A percentile compares a stretch with the other conserved stretches of the same genome.
phyloP scores from a whole-genome alignment of 2,113 vertebrate genomes.

The Jacana jacana region DNA sequence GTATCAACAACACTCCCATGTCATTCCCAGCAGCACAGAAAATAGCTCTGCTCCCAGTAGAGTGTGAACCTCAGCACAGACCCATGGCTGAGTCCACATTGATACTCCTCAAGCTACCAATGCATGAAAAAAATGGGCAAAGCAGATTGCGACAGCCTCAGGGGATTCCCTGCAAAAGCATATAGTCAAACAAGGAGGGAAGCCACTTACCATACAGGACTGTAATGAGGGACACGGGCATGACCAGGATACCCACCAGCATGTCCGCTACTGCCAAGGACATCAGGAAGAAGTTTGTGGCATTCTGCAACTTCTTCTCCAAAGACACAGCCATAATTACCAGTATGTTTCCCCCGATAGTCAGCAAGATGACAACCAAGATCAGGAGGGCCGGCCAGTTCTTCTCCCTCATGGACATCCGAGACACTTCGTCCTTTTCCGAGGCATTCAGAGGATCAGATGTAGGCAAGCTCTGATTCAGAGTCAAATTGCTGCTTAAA shows the following conservation, averaged over 20 bases:
- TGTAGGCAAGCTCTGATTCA: constrained; percentile 73
- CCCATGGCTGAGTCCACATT: background rate
- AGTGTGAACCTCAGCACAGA: background rate
- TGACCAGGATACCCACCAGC: constrained; percentile 97
- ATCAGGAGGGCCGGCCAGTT: constrained; percentile 97
- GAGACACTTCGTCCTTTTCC: constrained; percentile 58
- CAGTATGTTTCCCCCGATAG: constrained; percentile 94
- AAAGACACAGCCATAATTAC: constrained; percentile 96
- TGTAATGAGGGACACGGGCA: constrained; percentile 95
- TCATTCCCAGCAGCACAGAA: background rate
- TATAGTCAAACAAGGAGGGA: background rate
- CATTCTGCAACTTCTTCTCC: constrained; percentile 98
- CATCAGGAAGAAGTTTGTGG: constrained; percentile 97
- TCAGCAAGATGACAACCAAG: constrained; percentile 91
- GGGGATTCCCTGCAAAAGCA: background rate
- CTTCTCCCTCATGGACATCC: constrained; percentile 76
- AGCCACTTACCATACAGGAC: constrained; percentile 93
- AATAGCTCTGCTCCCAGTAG: background rate
- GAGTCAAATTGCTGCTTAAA: constrained; percentile 73
- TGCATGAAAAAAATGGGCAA: rapidly evolving
- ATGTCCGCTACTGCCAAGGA: constrained; percentile 97
- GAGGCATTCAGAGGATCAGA: constrained; percentile 64
- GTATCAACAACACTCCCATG: rapidly evolving
- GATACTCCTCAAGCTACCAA: background rate
- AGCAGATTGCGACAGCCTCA: background rate